Evolutionary conservation across 2,888 invertebrate species (phyloP).

Genomic region (Hirtodrosophila alboralis): DNA sequence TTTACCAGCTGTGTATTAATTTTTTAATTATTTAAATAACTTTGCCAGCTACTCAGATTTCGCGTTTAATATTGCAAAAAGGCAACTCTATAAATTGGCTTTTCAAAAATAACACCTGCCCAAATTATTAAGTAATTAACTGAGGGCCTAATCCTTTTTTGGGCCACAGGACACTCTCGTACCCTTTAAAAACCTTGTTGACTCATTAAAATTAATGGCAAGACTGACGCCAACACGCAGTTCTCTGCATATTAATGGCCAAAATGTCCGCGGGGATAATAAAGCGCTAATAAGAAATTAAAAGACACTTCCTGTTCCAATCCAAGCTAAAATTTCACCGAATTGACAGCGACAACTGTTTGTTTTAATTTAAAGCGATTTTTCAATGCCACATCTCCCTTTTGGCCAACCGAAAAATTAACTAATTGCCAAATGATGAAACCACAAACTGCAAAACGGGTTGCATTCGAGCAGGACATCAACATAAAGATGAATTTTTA

Average conservation of each 20-base stretch:
- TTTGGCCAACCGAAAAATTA: slow-evolving; percentile 70
- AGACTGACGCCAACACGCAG: slow-evolving; percentile 46
- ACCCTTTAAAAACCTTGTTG: slow-evolving; percentile 11
- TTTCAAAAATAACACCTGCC: slow-evolving; percentile 73
- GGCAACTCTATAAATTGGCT: slow-evolving; percentile 47
- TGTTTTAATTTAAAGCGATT: slow-evolving; percentile 65
- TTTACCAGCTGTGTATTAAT: too few relatives aligned
- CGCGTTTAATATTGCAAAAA: slow-evolving; percentile 44
- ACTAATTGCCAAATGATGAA: slow-evolving; percentile 77
- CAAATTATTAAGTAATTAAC: slow-evolving; percentile 79
- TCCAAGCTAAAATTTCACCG: slow-evolving; percentile 21
- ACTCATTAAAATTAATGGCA: slow-evolving; percentile 77
- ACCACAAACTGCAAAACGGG: slow-evolving; percentile 40
- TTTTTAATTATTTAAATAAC: slow-evolving; percentile 15
- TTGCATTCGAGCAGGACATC: slow-evolving; percentile 14
- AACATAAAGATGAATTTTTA: slow-evolving; percentile 56
- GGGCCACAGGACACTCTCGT: slow-evolving; percentile 13
- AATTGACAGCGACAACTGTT: slow-evolving; percentile 63
- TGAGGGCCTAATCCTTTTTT: slow-evolving; percentile 61
- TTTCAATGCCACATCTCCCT: slow-evolving; percentile 40
- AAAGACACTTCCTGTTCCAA: slow-evolving; percentile 73
- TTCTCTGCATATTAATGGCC: slow-evolving; percentile 75
- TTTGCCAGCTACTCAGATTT: slow-evolving; percentile 7
- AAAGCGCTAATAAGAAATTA: slow-evolving; percentile 79
- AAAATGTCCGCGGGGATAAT: slow-evolving; percentile 73